Percentiles rank a stretch among this genome's conserved stretches.
Evolutionary conservation across 2,113 vertebrate species (phyloP).

Genomic region (Gopherus evgoodei): DNA sequence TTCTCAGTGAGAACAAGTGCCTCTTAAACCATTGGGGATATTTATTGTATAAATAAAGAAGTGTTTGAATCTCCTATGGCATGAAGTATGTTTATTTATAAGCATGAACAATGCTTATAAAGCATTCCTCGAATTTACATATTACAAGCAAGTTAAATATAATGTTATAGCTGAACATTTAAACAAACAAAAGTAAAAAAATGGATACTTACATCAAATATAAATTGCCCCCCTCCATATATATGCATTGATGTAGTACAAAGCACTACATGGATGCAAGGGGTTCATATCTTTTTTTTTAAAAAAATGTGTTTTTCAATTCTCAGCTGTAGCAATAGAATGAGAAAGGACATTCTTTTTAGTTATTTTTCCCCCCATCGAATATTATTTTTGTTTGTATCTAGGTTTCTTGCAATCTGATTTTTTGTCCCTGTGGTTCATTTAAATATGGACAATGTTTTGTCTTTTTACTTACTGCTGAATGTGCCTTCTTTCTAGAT

Average conservation of each 20-base stretch:
- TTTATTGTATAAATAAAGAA: slow-evolving; percentile 11
- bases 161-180: not conserved
- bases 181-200: not conserved
- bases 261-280: not conserved
- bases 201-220: not conserved
- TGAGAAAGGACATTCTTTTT: not conserved
- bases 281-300: not conserved
- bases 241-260: not conserved
- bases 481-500: slow-evolving; percentile 25
- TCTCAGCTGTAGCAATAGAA: not conserved
- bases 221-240: not conserved
- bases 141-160: not conserved
- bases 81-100: not conserved
- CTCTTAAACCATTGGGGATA: slow-evolving; percentile 10
- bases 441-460: not conserved
- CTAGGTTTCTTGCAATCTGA: not conserved
- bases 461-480: not conserved
- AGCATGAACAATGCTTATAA: not conserved
- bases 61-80: not conserved
- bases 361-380: not conserved
- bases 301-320: not conserved
- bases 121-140: not conserved
- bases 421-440: not conserved
- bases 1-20: not conserved
- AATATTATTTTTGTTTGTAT: not conserved